phyloP scores from a whole-genome alignment of 2,113 vertebrate genomes.

The Xyliphius kryptos region DNA sequence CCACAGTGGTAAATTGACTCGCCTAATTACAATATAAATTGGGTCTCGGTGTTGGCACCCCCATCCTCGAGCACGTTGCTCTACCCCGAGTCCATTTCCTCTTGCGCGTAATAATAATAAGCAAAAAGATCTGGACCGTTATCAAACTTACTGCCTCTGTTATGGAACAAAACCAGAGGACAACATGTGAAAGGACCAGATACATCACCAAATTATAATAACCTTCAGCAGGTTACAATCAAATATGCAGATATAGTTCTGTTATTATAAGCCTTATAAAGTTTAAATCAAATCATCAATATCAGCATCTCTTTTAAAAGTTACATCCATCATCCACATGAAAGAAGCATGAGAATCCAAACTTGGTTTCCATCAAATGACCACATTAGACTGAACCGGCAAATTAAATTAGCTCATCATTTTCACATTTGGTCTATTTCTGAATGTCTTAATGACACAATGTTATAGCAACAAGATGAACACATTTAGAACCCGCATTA shows the following conservation, averaged over 20 bases:
- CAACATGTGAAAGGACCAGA: not conserved
- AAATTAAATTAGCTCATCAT: not conserved
- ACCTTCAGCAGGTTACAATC: not conserved
- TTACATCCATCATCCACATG: not conserved
- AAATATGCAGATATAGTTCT: not conserved
- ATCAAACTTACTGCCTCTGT: too few species aligned
- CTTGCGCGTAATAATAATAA: not conserved
- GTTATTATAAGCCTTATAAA: too few species aligned
- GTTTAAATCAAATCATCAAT: not conserved
- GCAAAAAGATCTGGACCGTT: not conserved
- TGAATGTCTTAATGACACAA: not conserved
- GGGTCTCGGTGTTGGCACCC: not conserved
- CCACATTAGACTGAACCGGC: not conserved
- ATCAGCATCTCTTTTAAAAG: not conserved
- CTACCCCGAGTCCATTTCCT: not conserved
- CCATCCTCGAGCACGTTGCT: not conserved
- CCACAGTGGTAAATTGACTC: not conserved
- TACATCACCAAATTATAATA: too few species aligned
- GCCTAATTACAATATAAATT: not conserved
- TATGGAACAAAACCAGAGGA: not conserved
- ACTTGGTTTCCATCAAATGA: not conserved
- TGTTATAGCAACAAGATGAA: not conserved
- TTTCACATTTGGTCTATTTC: not conserved
- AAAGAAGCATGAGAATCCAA: not conserved
- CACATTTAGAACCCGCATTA: not conserved